Conservation (phyloP, 2,797 vertebrate species). For the Chelon labrosus region DNA sequence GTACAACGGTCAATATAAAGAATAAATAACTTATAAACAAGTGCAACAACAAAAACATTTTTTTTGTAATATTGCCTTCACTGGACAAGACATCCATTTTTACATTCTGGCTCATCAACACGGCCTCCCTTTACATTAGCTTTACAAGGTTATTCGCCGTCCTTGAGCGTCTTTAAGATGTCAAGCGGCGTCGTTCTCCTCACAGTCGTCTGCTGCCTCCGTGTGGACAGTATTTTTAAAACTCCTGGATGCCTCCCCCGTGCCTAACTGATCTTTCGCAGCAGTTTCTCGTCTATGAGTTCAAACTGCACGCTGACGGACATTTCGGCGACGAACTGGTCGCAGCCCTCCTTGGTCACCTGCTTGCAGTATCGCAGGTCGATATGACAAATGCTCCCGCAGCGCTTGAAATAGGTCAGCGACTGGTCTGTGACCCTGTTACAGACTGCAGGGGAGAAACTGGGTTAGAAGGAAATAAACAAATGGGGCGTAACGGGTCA, state of each 20-base stretch:
- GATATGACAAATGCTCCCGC: slow-evolving; percentile 95
- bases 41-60: slow-evolving; percentile 81
- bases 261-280: slow-evolving; percentile 94
- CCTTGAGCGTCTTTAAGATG: slow-evolving; percentile 5
- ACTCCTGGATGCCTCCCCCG: slow-evolving; percentile 4
- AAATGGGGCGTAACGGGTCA: slow-evolving; percentile 34
- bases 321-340: slow-evolving; percentile 97
- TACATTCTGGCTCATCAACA: slow-evolving; percentile 71
- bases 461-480: slow-evolving; percentile 34
- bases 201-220: slow-evolving; percentile 71
- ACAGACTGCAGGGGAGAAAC: slow-evolving; percentile 86
- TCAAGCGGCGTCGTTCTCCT: background rate
- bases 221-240: slow-evolving; percentile 60
- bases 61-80: slow-evolving; percentile 66
- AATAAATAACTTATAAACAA: slow-evolving; percentile 80
- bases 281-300: slow-evolving; percentile 94
- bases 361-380: slow-evolving; percentile 98
- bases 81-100: slow-evolving; percentile 44
- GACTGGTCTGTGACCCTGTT: slow-evolving; percentile 97
- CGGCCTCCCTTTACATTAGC: slow-evolving; percentile 47
- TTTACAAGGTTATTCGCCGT: slow-evolving; percentile 23
- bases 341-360: slow-evolving; percentile 95
- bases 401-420: slow-evolving; percentile 97
- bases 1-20: slow-evolving; percentile 64
- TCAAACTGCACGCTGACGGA: slow-evolving; percentile 96